Conservation (phyloP, 2,797 vertebrate genomes). For the Nothura maculosa region DNA sequence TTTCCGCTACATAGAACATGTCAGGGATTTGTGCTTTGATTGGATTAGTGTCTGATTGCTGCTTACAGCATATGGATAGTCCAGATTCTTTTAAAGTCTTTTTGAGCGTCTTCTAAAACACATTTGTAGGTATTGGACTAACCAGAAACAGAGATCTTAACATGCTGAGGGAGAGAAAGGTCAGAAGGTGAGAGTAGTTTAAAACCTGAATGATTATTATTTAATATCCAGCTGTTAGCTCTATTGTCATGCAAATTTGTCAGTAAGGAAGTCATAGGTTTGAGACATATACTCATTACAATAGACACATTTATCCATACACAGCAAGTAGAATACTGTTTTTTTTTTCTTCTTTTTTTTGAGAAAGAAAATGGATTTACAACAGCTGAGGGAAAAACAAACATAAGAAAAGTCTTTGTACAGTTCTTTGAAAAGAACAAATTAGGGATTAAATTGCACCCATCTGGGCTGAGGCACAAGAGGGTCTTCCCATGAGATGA, state of each 20-base stretch:
- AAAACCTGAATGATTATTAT: neutral
- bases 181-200: neutral
- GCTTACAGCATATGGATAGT: neutral
- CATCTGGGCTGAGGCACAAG: neutral
- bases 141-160: neutral
- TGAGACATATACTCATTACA: neutral
- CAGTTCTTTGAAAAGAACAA: neutral
- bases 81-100: slow-evolving; percentile 1
- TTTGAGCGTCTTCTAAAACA: neutral
- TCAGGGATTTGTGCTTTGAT: slow-evolving; percentile 11
- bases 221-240: neutral
- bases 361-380: neutral
- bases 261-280: neutral
- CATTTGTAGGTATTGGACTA: neutral
- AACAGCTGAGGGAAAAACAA: neutral
- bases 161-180: neutral
- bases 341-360: neutral
- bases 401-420: neutral
- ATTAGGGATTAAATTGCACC: neutral
- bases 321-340: neutral
- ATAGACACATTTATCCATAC: neutral
- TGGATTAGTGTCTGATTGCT: neutral
- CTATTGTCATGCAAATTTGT: neutral
- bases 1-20: fast-evolving
- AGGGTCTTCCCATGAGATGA: neutral